Evolutionary conservation across 2,113 vertebrate species (phyloP), one percentile per base, ranked within the genome.

Genomic region (Dasypus novemcinctus): DNA sequence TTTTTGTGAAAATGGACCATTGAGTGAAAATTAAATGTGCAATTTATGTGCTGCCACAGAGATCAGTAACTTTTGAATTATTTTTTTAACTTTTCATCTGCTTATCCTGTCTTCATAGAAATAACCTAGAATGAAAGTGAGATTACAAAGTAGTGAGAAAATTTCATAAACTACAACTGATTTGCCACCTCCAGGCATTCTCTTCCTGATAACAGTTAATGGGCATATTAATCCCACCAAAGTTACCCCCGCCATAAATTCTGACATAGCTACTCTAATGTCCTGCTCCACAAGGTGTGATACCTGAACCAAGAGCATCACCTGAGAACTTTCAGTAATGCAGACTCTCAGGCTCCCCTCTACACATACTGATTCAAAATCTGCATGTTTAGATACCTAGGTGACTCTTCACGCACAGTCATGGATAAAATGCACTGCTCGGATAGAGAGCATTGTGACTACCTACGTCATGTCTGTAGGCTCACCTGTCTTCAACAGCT

Each of bases 11-110:
- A 71, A 79, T 3, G 18, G 12, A 64, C 18, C 54, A 74, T 7
- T 80, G 15, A 76, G 38, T 93, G 11, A 92, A 90, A 93, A 68
- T 63, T 15, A 54, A 90, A 79, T 52, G 25, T 21, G 72, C 68
- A 59, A 25, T 4, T 63, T 68, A 46, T 31, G 7, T 38, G 29
- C 14, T 78, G 27, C 21, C 2, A 3, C 36, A 36, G 61, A 89
- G n/a, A 64, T 69, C 15, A 69, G 21, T 29, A 57, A 91, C 7
- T 76, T 83, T 82, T 33, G 3, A 57, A 21, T 12, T 31, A 49
- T 38, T 31, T 41, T 54, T 64, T 36, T 52, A 41, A 36, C 17
- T 64, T 91, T 8, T 33, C n/a, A 71, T 54, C 13, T 92, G 38
- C 17, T 25, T 79, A 87, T 87, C 38, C 72, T 59, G 13, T 63